Percentiles rank a stretch among this genome's conserved stretches.
phyloP scores from a whole-genome alignment of 2,888 invertebrate species.

The Plebejus argus region DNA sequence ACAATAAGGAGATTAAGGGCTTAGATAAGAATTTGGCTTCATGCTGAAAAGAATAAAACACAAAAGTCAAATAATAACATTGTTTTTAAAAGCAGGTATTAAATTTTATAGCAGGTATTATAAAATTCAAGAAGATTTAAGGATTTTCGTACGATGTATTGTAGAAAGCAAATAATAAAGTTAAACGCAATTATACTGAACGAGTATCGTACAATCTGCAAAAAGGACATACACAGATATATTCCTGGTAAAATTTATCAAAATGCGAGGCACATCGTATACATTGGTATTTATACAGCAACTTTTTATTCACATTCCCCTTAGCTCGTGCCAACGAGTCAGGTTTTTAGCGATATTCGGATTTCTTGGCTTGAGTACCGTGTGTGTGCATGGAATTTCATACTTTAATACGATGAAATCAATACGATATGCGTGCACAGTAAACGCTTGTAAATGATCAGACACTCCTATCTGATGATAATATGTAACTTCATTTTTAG shows the following conservation, averaged over 20 bases:
- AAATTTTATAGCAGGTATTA: neutral
- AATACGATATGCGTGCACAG: slow-evolving; percentile 22
- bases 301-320: slow-evolving; percentile 62
- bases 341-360: slow-evolving; percentile 50
- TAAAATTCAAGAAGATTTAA: neutral
- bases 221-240: neutral
- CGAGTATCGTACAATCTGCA: neutral
- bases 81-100: neutral
- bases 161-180: neutral
- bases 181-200: neutral
- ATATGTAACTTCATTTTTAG: too few species aligned
- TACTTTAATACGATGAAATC: slow-evolving; percentile 30
- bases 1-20: neutral
- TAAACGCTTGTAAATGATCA: slow-evolving; percentile 1
- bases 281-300: slow-evolving; percentile 36
- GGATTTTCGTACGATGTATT: neutral
- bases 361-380: slow-evolving; percentile 33
- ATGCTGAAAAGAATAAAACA: neutral
- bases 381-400: slow-evolving; percentile 37
- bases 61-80: neutral
- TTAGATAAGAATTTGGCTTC: neutral
- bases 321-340: slow-evolving; percentile 67
- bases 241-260: slow-evolving; percentile 34
- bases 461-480: too few species aligned
- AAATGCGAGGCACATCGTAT: slow-evolving; percentile 33